phyloP scores from a whole-genome alignment of 2,888 invertebrate species.

The Caenorhabditis imperialis region DNA sequence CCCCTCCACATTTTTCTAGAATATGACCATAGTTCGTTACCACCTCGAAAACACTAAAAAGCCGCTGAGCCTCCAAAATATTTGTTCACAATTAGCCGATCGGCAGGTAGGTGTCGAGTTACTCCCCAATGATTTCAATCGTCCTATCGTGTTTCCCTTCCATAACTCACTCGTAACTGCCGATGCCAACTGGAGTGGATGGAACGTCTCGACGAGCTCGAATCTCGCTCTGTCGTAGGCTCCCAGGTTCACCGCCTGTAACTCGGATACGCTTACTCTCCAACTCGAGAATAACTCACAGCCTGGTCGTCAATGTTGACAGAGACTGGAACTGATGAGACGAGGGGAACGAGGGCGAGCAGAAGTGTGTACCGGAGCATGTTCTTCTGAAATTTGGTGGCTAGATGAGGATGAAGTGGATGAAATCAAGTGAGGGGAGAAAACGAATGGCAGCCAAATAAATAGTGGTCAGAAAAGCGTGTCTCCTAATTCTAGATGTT shows the following conservation, averaged over 20 bases:
- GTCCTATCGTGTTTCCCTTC: slow-evolving; percentile 34
- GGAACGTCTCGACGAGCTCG: slow-evolving; percentile 61
- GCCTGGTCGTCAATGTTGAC: slow-evolving; percentile 53
- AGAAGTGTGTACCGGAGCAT: slow-evolving; percentile 41
- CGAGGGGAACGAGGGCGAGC: slow-evolving; percentile 30
- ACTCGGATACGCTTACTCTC: background rate
- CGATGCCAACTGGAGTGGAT: slow-evolving; percentile 62
- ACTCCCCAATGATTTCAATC: slow-evolving; percentile 27
- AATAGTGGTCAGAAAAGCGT: slow-evolving; percentile 36
- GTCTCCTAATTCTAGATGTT: slow-evolving; percentile 32
- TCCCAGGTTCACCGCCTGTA: slow-evolving; percentile 63
- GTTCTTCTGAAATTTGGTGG: slow-evolving; percentile 29
- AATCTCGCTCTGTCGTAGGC: slow-evolving; percentile 64
- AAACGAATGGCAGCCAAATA: no score
- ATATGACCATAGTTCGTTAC: slow-evolving; percentile 3
- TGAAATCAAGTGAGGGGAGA: slow-evolving; percentile 11
- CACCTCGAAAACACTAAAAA: slow-evolving; percentile 5
- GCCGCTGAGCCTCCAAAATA: slow-evolving; percentile 20
- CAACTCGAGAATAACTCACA: slow-evolving; percentile 16
- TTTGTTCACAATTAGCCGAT: slow-evolving; percentile 47
- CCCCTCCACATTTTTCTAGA: background rate
- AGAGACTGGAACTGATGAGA: slow-evolving; percentile 39
- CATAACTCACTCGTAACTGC: slow-evolving; percentile 56
- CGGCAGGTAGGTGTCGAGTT: slow-evolving; percentile 38
- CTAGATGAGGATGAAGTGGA: slow-evolving; percentile 2